A percentile compares a stretch with the other conserved stretches of the same genome.
These are phyloP conservation scores for Smutsia temminckii DNA, from an alignment of 2,797 vertebrate genomes.

Conservation along the genomic window DNA sequence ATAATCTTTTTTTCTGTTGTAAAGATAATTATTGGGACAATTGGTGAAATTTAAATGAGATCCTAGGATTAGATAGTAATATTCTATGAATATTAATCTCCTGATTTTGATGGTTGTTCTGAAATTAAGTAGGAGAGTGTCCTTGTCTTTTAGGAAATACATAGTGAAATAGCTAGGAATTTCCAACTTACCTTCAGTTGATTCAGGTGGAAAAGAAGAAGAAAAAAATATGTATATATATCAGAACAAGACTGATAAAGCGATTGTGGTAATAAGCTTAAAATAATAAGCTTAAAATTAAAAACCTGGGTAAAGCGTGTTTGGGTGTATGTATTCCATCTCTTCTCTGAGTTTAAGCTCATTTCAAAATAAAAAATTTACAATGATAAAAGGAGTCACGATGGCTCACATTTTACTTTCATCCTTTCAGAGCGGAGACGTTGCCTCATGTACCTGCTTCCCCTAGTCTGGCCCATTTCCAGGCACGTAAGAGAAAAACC, in stretches of 20 bases:
- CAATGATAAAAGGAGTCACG: background rate
- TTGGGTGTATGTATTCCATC: background rate
- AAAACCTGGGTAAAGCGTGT: background rate
- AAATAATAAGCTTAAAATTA: background rate
- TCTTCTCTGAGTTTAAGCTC: constrained; percentile 27
- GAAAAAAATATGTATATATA: background rate
- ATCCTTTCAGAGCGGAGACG: background rate
- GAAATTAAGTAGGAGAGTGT: background rate
- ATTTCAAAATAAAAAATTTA: constrained; percentile 30
- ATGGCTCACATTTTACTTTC: background rate
- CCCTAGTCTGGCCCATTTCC: background rate
- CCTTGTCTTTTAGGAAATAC: constrained; percentile 26
- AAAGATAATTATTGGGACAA: background rate
- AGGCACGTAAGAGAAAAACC: background rate
- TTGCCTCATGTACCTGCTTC: background rate
- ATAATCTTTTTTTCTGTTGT: background rate
- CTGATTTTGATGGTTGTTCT: constrained; percentile 24
- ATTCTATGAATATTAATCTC: background rate
- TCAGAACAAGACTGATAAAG: background rate
- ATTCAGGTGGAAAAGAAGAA: background rate
- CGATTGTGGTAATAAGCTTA: background rate
- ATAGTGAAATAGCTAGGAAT: background rate
- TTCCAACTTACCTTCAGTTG: background rate
- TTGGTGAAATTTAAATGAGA: background rate
- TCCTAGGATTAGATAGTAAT: background rate